Base-by-base conservation (phyloP, 2,888 invertebrate species). In the Cremastinae sp. region DNA sequence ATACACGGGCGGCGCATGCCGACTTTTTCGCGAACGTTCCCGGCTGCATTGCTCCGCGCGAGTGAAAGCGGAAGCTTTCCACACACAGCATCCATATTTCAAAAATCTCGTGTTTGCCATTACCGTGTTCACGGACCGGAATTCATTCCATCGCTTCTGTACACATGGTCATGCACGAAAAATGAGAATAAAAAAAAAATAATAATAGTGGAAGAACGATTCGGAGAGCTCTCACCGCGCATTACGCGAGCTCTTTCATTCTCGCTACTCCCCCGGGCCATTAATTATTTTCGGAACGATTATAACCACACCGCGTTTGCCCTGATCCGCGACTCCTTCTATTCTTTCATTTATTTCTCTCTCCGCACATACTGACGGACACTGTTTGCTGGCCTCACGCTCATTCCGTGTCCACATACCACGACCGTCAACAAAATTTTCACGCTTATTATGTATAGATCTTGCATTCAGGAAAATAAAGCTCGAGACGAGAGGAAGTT, bases 281-380 rank as follows among this genome's bases (percentile, higher is more conserved):
- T 79, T 75, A 74, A 79, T 79, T 79, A 79, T 79, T 78, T 75
- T 78, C 59, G 34, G 62, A 76, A 73, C 74, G 66, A 76, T 79
- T 79, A 78, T 56, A 53, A 62, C 61, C 45, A 3, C 51, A 45
- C 34, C 36, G 58, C 62, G 66, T 74, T 58, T 66, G 56, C 43
- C 49, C 12, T 51, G 38, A 16, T 41, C 20, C 51, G 43, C 10
- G 45, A 18, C 28, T 28, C n/a, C 61, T 51, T 28, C 28, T 28
- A 3, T 28, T 28, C 5, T 28, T 28, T 28, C 28, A 28, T 28
- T 28, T 28, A 3, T 28, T 28, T 28, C 5, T 28, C 28, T 28
- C 28, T 5, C 5, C 28, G 2, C 28, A 5, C 5, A 28, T 28
- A 28, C 2, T 28, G 28, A 28, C 28, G 2, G 28, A 28, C 28